Base-by-base conservation (phyloP, 2,888 invertebrate genomes). In the Aphelenchoides bicaudatus region DNA sequence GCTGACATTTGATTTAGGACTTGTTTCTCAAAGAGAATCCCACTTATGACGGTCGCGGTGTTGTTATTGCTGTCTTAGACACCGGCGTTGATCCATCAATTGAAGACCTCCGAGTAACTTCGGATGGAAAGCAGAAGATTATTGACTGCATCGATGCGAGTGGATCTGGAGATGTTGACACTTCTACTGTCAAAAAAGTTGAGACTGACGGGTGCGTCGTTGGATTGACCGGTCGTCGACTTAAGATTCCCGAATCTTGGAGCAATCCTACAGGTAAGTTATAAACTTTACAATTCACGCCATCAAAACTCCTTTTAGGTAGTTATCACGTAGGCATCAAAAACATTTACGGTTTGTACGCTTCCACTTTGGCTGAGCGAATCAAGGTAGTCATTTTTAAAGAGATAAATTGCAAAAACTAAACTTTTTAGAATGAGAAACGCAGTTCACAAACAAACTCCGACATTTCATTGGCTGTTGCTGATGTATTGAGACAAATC, bases 161-260 rank as follows among this genome's bases (percentile, higher is more conserved):
- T 72, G 98, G 98, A 21, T 88, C 90, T 78, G 98, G 96, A 3
- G 96, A 98, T 85, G 91, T 96, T 56, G 90, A 90, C 80, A 92
- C 91, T 5, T 88, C 88, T 52, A 87, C 86, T 60, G 83, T 88
- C 65, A 86, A 87, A 5, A 85, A 85, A 60, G 83, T 83, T 0
- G 83, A 80, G 60, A 30, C 38, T 3, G 84, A 85, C 74, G 90
- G 89, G 31, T 82, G 81, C 71, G 86, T 92, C 66, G 80, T 79
- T 3, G 92, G 93, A 53, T 79, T 92, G 19, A 89, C 90, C 59
- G 94, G 94, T 25, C 85, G 90, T 63, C 87, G 86, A 79, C 82
- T 98, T 43, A 89, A 88, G 85, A 86, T 92, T 71, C 91, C 91
- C 62, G 82, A 84, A 34, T 77, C 82, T 58, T 92, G 91, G 91